Base-by-base conservation (phyloP, 2,113 vertebrate genomes). In the Peromyscus maniculatus region DNA sequence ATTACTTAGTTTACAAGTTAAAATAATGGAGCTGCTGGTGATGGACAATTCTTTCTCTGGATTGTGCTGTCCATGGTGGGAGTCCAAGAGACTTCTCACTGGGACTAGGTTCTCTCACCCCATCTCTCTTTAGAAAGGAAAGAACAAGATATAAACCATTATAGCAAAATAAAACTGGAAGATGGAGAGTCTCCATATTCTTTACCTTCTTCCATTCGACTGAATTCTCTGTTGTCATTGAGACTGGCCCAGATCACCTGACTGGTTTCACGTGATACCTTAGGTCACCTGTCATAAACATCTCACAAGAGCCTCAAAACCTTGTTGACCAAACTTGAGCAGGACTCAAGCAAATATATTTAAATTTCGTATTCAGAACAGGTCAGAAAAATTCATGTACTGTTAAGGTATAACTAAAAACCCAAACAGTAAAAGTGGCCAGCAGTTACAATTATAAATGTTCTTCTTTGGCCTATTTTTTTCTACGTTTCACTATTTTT, bases 1-100 rank as follows among this genome's bases (percentile, higher is more conserved):
- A 78, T 33, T 33, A 79, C 71, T 93, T 94, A 77, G 62, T 67
- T 95, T 96, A 90, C 87, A 94, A 72, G 91, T 69, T 78, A 87
- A 94, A 96, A 83, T 95, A 33, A 86, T 52, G 9, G 0, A 69
- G n/a, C 8, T 88, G 16, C 80, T 43, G 78, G 24, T 78, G 80
- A 75, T 28, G 55, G 43, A 71, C 28, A 49, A n/a, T 91, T 82
- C 9, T 90, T 28, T 92, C 15, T 93, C 83, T 89, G 7, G 78
- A 62, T 0, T 77, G 24, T 10, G 5, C n/a, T 86, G 2, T 92
- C 28, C 16, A 67, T 57, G 19, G 5, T 89, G 22, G 19, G 75
- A 79, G 12, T n/a, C 7, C 1, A 39, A 36, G 10, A 79, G 12
- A 55, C 19, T 52, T 26, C 1, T 31, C 10, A 59, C 0, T 16